These are phyloP conservation scores for Notocelia uddmanniana DNA, from an alignment of 2,888 invertebrate species.

Conservation along the genomic window DNA sequence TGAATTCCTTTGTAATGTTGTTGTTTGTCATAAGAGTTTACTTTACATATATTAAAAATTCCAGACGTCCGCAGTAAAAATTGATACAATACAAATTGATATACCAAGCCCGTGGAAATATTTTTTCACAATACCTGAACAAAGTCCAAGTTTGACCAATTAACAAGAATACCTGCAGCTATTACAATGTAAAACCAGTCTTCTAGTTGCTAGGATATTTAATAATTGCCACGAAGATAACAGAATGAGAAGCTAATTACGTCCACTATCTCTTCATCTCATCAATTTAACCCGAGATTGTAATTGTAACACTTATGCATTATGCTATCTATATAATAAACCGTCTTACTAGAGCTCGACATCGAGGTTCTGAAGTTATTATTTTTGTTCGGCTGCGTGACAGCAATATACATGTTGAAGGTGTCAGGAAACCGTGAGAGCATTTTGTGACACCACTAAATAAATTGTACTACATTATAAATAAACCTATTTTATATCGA, in stretches of 20 bases:
- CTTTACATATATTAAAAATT: too few relatives aligned
- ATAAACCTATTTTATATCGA: too few relatives aligned
- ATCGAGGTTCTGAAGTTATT: constrained; percentile 5
- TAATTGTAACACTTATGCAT: constrained; percentile 37
- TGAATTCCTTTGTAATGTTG: too few relatives aligned
- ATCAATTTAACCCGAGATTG: constrained; percentile 32
- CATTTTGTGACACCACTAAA: too few relatives aligned
- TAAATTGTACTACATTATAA: too few relatives aligned
- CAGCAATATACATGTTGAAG: neutral
- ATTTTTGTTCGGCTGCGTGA: neutral
- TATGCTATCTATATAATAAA: constrained; percentile 33
- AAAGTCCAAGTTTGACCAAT: constrained; percentile 33
- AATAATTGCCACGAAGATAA: constrained; percentile 35
- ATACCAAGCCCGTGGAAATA: too few relatives aligned
- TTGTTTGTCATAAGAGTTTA: too few relatives aligned
- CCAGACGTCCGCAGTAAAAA: too few relatives aligned
- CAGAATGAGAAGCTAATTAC: constrained; percentile 34
- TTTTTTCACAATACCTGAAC: neutral
- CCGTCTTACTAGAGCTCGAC: constrained; percentile 37
- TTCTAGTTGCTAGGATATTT: constrained; percentile 18
- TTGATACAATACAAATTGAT: too few relatives aligned
- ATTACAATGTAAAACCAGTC: constrained; percentile 18
- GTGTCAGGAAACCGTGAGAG: neutral
- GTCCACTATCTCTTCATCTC: constrained; percentile 28
- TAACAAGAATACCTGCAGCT: neutral